These are phyloP conservation scores for Microctenopoma lineatum DNA, from an alignment of 2,797 vertebrate species.

Conservation along the genomic window DNA sequence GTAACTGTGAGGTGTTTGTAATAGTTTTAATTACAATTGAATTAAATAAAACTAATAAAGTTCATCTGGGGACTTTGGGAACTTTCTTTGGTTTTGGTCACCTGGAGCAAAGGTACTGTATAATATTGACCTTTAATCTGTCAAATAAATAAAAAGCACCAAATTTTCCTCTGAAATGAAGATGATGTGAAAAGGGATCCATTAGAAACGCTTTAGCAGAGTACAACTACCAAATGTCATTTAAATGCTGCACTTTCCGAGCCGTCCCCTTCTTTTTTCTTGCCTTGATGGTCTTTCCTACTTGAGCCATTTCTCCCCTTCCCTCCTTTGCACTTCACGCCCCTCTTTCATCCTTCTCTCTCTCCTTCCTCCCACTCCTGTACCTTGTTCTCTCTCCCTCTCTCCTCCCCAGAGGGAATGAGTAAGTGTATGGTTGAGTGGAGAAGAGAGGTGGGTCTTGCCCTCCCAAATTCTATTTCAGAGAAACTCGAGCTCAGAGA, in stretches of 20 bases:
- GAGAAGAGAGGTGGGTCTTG: slow-evolving; percentile 80
- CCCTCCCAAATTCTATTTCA: slow-evolving; percentile 81
- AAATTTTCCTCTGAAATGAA: no score
- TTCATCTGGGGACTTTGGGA: no score
- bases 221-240: not conserved
- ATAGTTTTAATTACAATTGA: not conserved
- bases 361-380: slow-evolving; percentile 51
- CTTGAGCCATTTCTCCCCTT: slow-evolving; percentile 37
- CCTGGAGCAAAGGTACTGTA: no score
- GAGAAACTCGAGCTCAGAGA: slow-evolving; percentile 73
- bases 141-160: not conserved
- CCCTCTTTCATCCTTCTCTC: slow-evolving; percentile 46
- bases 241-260: slow-evolving; percentile 8
- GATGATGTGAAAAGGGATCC: not conserved
- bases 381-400: slow-evolving; percentile 57
- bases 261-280: slow-evolving; percentile 17
- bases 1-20: not conserved
- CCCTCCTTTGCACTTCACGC: slow-evolving; percentile 56
- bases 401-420: slow-evolving; percentile 71
- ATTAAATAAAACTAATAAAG: not conserved
- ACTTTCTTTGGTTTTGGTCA: not conserved
- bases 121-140: not conserved
- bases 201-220: not conserved
- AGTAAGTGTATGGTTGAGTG: slow-evolving; percentile 77
- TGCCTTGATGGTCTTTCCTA: slow-evolving; percentile 11